Evolutionary conservation across 2,797 vertebrate species (phyloP), one percentile per base, ranked within the genome.

Genomic region (Kryptopterus vitreolus): DNA sequence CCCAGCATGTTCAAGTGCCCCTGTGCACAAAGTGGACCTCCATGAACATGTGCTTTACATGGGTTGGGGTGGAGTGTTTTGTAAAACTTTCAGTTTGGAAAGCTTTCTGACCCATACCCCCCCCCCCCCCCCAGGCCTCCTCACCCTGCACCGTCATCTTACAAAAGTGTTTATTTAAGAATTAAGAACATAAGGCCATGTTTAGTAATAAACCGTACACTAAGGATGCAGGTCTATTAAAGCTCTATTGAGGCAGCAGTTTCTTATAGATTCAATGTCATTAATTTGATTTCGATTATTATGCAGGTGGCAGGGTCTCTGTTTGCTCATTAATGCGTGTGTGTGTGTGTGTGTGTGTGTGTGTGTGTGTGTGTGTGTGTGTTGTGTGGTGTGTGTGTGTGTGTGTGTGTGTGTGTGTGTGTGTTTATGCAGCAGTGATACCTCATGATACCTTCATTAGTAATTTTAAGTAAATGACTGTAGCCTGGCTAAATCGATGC

Each of bases 391-490:
- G 61, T 11, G 46, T 72, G 46, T 71, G 66, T 52, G 65, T 69
- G 57, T 65, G 35, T 65, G 58, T 78, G 43, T 84, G 76, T 76
- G 57, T 46, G 50, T 58, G 69, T 76, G 57, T 80, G 18, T 80
- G 52, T 24, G 24, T 80, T 33, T 24, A 55, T 59, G 74, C 59
- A 63, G 68, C 20, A 63, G 31, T 38, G 53, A 59, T 29, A 53
- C n/a, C 63, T 46, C 73, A 50, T n/a, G 43, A 74, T 43, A 57
- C 76, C 69, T 59, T 52, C 43, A 59, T 78, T 75, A 75, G 75
- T 82, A 69, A 78, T 68, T 78, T 57, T 52, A 29, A 82, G 61
- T 78, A 82, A 82, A 82, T 66, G 68, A 74, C 69, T 59, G 52
- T 78, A 73, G 50, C 68, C 52, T 58, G 76, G 26, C 76, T 73